Evolutionary conservation across 2,888 invertebrate species (phyloP), one percentile per base, ranked within the genome.

Genomic region (Chymomyza procnemis): DNA sequence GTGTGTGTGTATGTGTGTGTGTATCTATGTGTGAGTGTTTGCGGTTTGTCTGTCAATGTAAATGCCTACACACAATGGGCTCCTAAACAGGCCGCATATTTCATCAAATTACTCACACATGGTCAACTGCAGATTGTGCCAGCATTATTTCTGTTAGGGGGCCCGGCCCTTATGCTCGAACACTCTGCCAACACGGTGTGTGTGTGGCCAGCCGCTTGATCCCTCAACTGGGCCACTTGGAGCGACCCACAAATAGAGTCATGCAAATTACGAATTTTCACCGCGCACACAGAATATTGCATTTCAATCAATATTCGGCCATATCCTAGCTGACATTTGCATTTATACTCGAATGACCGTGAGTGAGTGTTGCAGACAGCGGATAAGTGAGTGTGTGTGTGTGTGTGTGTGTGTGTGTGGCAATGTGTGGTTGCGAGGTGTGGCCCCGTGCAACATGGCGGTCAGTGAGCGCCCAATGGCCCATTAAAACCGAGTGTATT

Each of bases 251-350:
- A 52, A 73, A 65, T 69, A 55, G 46, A 56, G 58, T 64, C 68
- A 57, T 65, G 70, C 68, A 69, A 76, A 83, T 78, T 73, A 79
- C 64, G 56, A 60, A 70, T 64, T 65, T 65, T 66, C 58, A 61
- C 18, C 61, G 71, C 66, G 65, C 50, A 19, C 50, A 19, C 59
- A 50, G 65, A 66, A 72, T 67, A 77, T 71, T 73, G 67, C 69
- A 69, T 74, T 75, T 73, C 75, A 80, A 80, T 80, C 72, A 83
- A 74, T 73, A 69, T 56, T n/a, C 71, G 50, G 61, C 46, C 58
- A 67, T 63, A 57, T 22, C 22, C 34, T 41, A 41, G 34, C 21
- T 48, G 64, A 47, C 34, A 69, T 67, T 70, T 57, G 58, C 67
- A 66, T 59, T 52, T 50, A 50, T 57, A 56, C 57, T 48, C 50